Evolutionary conservation across 2,888 invertebrate genomes (phyloP).

Genomic region (Nesidiocoris tenuis): DNA sequence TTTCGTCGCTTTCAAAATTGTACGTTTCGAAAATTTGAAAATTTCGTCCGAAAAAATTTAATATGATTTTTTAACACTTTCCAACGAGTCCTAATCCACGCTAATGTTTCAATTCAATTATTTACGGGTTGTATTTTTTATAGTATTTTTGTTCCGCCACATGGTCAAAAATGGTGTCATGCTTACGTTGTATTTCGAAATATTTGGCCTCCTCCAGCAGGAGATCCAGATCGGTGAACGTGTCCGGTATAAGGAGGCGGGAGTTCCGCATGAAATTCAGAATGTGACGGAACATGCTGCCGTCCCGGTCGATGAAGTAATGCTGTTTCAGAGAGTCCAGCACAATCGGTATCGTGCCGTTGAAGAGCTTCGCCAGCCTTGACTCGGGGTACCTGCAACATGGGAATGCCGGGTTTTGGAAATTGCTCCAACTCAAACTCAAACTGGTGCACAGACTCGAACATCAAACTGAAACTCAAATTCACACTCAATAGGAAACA

Average conservation of each 20-base stretch:
- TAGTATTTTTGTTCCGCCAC: no score
- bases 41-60: no score
- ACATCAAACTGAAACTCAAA: no score
- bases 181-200: conserved; percentile 86
- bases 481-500: no score
- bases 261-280: conserved; percentile 94
- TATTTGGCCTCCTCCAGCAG: conserved; percentile 86
- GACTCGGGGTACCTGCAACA: conserved; percentile 92
- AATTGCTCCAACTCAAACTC: not conserved
- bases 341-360: conserved; percentile 92
- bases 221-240: conserved; percentile 83
- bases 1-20: no score
- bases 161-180: no score
- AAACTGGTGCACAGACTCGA: no score
- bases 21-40: no score
- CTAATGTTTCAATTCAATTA: no score
- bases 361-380: conserved; percentile 86
- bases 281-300: conserved; percentile 95
- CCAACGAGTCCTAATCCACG: no score
- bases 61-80: no score
- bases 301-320: conserved; percentile 98
- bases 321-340: conserved; percentile 95
- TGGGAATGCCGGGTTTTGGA: conserved; percentile 2
- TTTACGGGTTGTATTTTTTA: no score
- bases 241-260: conserved; percentile 79